Evolutionary conservation across 2,888 invertebrate species (phyloP), one percentile per base, ranked within the genome.

Genomic region (Drosophila mimica): DNA sequence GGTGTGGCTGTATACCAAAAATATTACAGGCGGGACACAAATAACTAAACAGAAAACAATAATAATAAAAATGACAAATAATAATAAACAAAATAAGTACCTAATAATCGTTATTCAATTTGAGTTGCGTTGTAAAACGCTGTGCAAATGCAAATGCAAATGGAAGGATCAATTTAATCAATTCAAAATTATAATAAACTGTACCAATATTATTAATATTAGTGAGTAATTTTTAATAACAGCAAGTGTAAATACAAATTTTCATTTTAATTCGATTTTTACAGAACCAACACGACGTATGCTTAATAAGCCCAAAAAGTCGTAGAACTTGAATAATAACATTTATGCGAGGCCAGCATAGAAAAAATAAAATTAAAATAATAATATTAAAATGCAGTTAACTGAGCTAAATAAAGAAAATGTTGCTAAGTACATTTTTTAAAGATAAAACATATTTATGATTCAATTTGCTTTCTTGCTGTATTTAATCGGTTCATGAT

Each of bases 1-100:
- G 82, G 82, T 80, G 85, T 76, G 79, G 58, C 73, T 63, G 70
- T 74, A 77, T 73, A 71, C 71, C 80, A 83, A 81, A 81, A 73
- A 82, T 71, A 79, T 76, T 73, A 74, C 79, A 81, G 68, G 79
- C 74, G 63, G 68, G 63, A 75, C 60, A 74, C 74, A 61, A 77
- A 70, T 69, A 75, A 69, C 53, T 52, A 52, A 33, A 59, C 61
- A 54, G 43, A 70, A 71, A 70, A 70, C 5, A 59, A 38, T 15
- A 51, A 66, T 67, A 76, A 74, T 74, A 67, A 70, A 72, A 70
- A 70, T 80, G 60, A 82, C 74, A 72, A 82, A 79, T 62, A 82
- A 36, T 4, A 40, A 40, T n/a, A 30, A 28, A 65, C 62, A 33
- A 28, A 31, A 7, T n/a, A 63, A 62, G 15, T 31, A 25, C 66